These are phyloP conservation scores for Caenorhabditis plicata DNA, from an alignment of 2,888 invertebrate genomes.

Conservation along the genomic window DNA sequence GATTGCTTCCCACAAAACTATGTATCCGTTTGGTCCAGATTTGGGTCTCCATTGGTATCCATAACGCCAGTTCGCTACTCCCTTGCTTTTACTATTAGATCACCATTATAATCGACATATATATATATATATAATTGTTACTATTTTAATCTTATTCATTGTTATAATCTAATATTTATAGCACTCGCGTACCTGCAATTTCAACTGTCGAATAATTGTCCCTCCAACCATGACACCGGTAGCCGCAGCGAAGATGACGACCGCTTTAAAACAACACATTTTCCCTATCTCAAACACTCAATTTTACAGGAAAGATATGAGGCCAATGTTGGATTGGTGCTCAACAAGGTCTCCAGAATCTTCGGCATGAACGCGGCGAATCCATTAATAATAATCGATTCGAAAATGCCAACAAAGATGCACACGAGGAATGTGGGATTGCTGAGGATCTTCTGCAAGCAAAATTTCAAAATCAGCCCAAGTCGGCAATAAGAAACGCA, in stretches of 20 bases:
- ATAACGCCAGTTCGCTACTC: too few species aligned
- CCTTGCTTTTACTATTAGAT: too few species aligned
- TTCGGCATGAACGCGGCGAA: conserved; percentile 66
- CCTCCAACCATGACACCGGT: conserved; percentile 64
- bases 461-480: not conserved
- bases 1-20: too few species aligned
- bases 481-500: conserved; percentile 8
- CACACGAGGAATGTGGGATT: conserved; percentile 63
- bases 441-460: conserved; percentile 53
- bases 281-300: too few species aligned
- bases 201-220: conserved; percentile 57
- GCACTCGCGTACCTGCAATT: conserved; percentile 57
- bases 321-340: conserved; percentile 59
- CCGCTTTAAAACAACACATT: conserved; percentile 42
- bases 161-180: too few species aligned
- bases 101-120: too few species aligned
- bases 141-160: too few species aligned
- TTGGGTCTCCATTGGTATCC: too few species aligned
- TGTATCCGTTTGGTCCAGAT: too few species aligned
- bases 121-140: too few species aligned
- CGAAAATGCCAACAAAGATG: conserved; percentile 62
- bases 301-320: conserved; percentile 60
- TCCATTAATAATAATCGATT: conserved; percentile 63
- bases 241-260: conserved; percentile 64
- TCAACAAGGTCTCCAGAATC: conserved; percentile 63